Base-by-base conservation (phyloP, 2,113 vertebrate genomes). In the Ursus arctos region DNA sequence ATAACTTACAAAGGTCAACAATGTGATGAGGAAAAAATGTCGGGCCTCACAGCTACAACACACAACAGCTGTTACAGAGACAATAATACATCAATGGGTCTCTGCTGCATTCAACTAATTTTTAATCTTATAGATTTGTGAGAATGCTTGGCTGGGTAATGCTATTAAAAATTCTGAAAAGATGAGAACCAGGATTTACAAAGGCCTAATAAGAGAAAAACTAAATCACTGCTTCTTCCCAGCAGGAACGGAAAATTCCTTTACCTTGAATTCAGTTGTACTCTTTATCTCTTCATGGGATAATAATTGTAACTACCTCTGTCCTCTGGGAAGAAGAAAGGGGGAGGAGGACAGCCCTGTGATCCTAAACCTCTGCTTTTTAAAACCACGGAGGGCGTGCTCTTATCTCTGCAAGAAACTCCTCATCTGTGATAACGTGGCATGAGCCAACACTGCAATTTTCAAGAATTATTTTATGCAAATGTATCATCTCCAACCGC, bases 121-220 rank as follows among this genome's bases (percentile, higher is more conserved):
- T 95, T 91, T 87, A 85, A 80, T 76, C 94, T 77, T 88, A 15
- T n/a, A 43, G n/a, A 93, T 80, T 57, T 84, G 74, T 91, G 63
- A 81, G 61, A 88, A n/a, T 80, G 59, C 55, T 69, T 97, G 85
- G 85, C 51, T 91, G 67, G 59, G 21, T 80, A 79, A 92, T 94
- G 47, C 24, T 84, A 89, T 88, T 94, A 74, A 87, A 80, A 94
- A 79, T 92, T 79, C 2, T 57, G 49, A 93, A 92, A 77, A 84
- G 90, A 83, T 31, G 55, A 96, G 72, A 92, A 53, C 12, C 36
- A 76, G 33, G 72, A 86, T 87, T 94, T 94, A 87, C 61, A 80
- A 63, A 69, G 26, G 91, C 89, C 67, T 53, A 57, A 51, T n/a
- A 88, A 71, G 31, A 71, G 18, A 89, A 79, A 79, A 82, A 83